These are phyloP conservation scores for Tenualosa ilisha DNA, from an alignment of 2,797 vertebrate genomes.

Conservation along the genomic window DNA sequence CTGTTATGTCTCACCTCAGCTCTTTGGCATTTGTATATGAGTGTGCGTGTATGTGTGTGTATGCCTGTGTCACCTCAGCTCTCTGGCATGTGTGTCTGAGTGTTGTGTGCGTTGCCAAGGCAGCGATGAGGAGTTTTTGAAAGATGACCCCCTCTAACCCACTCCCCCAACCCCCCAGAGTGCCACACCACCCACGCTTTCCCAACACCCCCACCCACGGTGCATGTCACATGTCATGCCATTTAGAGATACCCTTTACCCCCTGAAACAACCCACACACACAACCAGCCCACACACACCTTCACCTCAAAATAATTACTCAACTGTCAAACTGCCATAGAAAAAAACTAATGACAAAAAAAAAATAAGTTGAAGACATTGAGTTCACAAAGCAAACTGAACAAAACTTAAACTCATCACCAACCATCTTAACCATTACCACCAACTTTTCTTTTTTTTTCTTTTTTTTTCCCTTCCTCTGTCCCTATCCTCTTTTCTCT, in stretches of 20 bases:
- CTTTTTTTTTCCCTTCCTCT: background rate
- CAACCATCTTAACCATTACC: no score
- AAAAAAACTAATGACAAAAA: background rate
- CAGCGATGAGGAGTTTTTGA: conserved; percentile 45
- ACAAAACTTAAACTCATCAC: no score
- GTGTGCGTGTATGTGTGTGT: conserved; percentile 39
- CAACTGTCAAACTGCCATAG: background rate
- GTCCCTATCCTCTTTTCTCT: background rate
- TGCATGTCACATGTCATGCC: conserved; percentile 50
- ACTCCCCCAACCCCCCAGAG: conserved; percentile 12
- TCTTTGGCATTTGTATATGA: conserved; percentile 41
- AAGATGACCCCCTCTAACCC: conserved; percentile 45
- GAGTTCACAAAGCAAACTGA: no score
- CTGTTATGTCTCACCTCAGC: conserved; percentile 18
- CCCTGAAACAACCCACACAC: no score
- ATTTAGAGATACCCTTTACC: conserved; percentile 32
- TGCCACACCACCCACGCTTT: conserved; percentile 38
- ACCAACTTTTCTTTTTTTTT: no score
- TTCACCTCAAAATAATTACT: no score
- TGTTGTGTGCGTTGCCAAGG: conserved; percentile 43
- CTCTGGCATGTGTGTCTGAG: background rate
- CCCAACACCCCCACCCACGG: conserved; percentile 33
- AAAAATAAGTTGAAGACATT: background rate
- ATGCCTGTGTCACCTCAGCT: conserved; percentile 8
- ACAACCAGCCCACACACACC: no score